Conservation (phyloP, 1,140 invertebrate genomes). For the Phocides pigmalion region DNA sequence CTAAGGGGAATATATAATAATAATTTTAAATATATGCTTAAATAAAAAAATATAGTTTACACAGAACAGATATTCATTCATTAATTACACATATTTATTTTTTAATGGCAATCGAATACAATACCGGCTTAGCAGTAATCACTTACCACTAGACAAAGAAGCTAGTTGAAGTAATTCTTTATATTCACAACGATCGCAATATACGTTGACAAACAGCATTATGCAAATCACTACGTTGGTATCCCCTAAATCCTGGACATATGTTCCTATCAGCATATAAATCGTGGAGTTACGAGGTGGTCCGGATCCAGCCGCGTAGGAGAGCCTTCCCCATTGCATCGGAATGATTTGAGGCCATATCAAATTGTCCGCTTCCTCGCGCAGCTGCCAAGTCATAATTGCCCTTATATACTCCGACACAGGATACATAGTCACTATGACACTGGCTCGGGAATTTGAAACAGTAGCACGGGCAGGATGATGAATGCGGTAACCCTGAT, state of each 20-base stretch:
- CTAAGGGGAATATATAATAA: too few relatives aligned
- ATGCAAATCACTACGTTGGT: background rate
- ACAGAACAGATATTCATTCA: too few relatives aligned
- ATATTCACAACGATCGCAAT: too few relatives aligned
- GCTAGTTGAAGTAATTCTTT: too few relatives aligned
- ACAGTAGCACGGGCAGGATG: slow-evolving; percentile 57
- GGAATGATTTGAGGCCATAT: slow-evolving; percentile 79
- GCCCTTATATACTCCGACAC: slow-evolving; percentile 59
- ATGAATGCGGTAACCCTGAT: slow-evolving; percentile 46
- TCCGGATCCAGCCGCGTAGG: slow-evolving; percentile 69
- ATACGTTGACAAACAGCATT: background rate
- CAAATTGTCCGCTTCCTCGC: slow-evolving; percentile 78
- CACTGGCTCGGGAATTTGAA: slow-evolving; percentile 60
- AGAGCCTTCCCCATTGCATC: slow-evolving; percentile 73
- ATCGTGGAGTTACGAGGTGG: slow-evolving; percentile 53
- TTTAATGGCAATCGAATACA: too few relatives aligned
- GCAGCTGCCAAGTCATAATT: slow-evolving; percentile 57
- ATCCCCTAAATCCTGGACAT: slow-evolving; percentile 13
- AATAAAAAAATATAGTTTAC: too few relatives aligned
- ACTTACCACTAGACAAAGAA: too few relatives aligned
- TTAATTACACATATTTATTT: too few relatives aligned
- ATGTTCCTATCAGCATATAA: slow-evolving; percentile 49
- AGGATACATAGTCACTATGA: slow-evolving; percentile 60
- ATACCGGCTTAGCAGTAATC: too few relatives aligned
- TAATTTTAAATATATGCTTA: too few relatives aligned